Evolutionary conservation across 1,140 invertebrate genomes (phyloP), one percentile per base, ranked within the genome.

Genomic region (Potamilus streckersoni): DNA sequence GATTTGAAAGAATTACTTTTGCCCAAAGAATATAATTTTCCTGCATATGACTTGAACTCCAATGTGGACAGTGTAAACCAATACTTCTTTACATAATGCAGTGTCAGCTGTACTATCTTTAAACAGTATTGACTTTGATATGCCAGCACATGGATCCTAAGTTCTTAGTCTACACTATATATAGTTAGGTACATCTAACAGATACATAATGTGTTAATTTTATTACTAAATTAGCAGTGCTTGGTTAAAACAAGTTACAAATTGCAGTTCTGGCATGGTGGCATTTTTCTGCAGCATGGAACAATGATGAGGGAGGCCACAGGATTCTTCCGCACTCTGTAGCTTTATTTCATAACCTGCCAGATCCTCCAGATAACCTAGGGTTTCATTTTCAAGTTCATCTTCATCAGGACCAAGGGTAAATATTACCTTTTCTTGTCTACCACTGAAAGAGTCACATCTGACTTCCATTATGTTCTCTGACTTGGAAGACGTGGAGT

Each of bases 241-340:
- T 59, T 1, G 19, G 63, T 80, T 70, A 80, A 73, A 55, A 69
- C 79, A 80, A 31, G 73, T 65, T 16, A 78, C 69, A 27, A 56
- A n/a, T 11, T 67, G 70, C 27, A 82, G 69, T 63, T 82, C 69
- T 59, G 81, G 81, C 79, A 80, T 82, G 27, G 81, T 82, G 55
- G 79, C 72, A 20, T 70, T 82, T 4, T 69, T 74, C 13, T 76
- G 74, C 65, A 80, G 61, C 71, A 75, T 38, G 56, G 63, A 69
- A 67, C 61, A 72, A 59, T 76, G 64, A 27, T 60, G 62, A 70
- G 65, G 66, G 56, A 38, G 27, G 59, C 55, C 19, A 31, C 17
- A 58, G 17, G 23, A 49, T 49, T 49, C 49, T 19, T 15, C 27
- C 38, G 19, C 27, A 49, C 19, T 38, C n/a, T 55, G 17, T 15